phyloP scores from a whole-genome alignment of 1,140 invertebrate genomes.

The Zelostemma sp. region DNA sequence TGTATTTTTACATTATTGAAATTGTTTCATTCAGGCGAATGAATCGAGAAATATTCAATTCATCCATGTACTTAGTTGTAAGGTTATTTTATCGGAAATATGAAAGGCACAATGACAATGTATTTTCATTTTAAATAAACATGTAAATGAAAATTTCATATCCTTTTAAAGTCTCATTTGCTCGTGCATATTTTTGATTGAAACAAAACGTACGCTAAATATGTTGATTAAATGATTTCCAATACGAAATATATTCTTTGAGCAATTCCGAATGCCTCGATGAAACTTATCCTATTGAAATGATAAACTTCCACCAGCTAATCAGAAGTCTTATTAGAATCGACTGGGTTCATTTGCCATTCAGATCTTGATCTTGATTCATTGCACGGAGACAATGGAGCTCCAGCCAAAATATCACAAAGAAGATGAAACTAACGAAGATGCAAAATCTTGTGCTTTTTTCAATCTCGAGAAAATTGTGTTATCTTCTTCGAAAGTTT shows the following conservation, averaged over 20 bases:
- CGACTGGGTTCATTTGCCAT: neutral
- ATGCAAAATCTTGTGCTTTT: constrained; percentile 41
- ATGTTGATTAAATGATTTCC: too few relatives aligned
- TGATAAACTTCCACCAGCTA: neutral
- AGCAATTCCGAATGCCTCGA: neutral
- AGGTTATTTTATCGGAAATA: too few relatives aligned
- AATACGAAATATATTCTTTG: too few relatives aligned
- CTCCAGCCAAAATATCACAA: constrained; percentile 18
- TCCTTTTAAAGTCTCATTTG: too few relatives aligned
- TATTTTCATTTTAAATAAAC: too few relatives aligned
- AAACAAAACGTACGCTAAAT: neutral
- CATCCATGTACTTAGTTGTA: too few relatives aligned
- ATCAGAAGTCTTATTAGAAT: constrained; percentile 16
- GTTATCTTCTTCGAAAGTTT: constrained; percentile 18
- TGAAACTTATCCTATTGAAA: neutral
- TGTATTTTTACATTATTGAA: too few relatives aligned
- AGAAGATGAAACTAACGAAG: constrained; percentile 37
- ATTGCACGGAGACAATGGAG: constrained; percentile 5
- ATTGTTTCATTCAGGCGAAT: too few relatives aligned
- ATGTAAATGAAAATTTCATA: too few relatives aligned
- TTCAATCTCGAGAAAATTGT: constrained; percentile 22
- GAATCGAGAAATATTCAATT: too few relatives aligned
- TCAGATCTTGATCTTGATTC: neutral
- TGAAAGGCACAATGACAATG: too few relatives aligned
- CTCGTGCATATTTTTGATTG: neutral